Conservation (phyloP, 2,113 vertebrate genomes). For the Ailuropoda melanoleuca region DNA sequence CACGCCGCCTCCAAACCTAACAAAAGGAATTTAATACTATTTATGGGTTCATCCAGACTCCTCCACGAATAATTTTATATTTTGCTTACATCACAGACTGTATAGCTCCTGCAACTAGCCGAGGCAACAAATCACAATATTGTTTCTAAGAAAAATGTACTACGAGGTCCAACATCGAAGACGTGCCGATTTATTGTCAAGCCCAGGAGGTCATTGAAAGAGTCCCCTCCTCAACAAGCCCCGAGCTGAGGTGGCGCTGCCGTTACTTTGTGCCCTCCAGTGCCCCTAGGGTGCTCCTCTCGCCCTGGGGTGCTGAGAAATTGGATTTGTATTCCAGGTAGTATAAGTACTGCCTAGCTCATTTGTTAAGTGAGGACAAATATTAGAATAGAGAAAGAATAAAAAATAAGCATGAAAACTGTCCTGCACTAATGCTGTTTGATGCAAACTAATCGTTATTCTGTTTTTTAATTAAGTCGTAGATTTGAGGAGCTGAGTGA, state of each 20-base stretch:
- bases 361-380: not conserved
- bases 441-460: not conserved
- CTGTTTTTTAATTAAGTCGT: not conserved
- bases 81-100: not conserved
- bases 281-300: rapidly evolving
- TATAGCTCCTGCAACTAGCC: not conserved
- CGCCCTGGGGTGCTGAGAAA: not conserved
- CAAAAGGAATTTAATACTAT: not conserved
- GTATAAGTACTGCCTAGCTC: not conserved
- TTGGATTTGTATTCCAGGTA: not conserved
- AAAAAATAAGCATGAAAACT: not conserved
- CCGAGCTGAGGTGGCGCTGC: not conserved
- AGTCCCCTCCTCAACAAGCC: not conserved
- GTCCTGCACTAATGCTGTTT: not conserved
- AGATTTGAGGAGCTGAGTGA: not conserved
- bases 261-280: not conserved
- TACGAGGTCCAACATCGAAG: not conserved
- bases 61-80: not conserved
- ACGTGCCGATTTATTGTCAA: not conserved
- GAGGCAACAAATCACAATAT: not conserved
- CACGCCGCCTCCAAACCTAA: not conserved
- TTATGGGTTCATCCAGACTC: not conserved
- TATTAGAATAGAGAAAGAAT: not conserved
- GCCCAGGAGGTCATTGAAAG: no score
- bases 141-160: not conserved